A percentile compares a stretch with the other conserved stretches of the same genome.
Conservation (phyloP, 1,140 invertebrate genomes). For the Notospermus geniculatus region DNA sequence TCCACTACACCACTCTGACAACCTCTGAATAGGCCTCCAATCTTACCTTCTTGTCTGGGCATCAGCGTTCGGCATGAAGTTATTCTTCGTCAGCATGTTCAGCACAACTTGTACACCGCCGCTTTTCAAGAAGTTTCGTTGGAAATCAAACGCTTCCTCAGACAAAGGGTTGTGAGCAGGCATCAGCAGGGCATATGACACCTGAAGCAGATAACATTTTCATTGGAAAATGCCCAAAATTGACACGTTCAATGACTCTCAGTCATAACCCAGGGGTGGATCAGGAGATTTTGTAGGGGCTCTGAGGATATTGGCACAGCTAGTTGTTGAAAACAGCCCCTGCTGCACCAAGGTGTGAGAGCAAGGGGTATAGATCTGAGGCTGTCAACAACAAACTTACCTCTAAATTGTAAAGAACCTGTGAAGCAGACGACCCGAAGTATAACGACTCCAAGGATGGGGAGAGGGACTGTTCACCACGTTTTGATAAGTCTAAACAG, state of each 20-base stretch:
- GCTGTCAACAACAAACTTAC: no score
- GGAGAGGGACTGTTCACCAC: conserved; percentile 38
- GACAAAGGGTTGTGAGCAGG: conserved; percentile 80
- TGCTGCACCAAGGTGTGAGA: no score
- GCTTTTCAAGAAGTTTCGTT: conserved; percentile 81
- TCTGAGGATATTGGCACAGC: no score
- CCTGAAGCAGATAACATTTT: conserved; percentile 60
- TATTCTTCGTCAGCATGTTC: conserved; percentile 83
- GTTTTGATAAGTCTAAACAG: conserved; percentile 51
- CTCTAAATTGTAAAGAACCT: conserved; percentile 69
- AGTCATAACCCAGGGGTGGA: no score
- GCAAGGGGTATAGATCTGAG: no score
- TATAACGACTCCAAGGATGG: conserved; percentile 71
- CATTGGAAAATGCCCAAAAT: no score
- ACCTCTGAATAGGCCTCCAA: no score
- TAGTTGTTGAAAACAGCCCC: no score
- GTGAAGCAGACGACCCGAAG: conserved; percentile 71
- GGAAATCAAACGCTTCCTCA: conserved; percentile 82
- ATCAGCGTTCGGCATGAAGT: conserved; percentile 80
- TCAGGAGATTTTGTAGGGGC: no score
- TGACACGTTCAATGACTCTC: no score
- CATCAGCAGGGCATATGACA: conserved; percentile 87
- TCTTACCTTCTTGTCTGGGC: conserved; percentile 70
- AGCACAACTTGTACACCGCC: conserved; percentile 77
- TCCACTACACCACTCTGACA: no score